Evolutionary conservation across 2,888 invertebrate species (phyloP).

Genomic region (Drosophila tanythrix): DNA sequence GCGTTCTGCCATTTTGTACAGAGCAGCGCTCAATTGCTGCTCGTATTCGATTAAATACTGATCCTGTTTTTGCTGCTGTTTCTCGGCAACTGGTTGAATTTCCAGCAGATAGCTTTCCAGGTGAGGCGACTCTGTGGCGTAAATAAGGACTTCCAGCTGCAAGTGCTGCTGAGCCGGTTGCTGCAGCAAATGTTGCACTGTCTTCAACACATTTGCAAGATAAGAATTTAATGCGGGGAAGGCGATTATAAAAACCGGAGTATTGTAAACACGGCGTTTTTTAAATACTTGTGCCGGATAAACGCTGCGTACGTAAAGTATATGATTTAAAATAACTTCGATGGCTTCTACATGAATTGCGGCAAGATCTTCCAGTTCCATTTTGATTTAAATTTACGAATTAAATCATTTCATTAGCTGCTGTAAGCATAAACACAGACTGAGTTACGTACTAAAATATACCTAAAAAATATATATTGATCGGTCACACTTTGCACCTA

Average conservation of each 20-base stretch:
- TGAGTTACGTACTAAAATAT: constrained; percentile 13
- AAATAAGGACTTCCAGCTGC: constrained; percentile 77
- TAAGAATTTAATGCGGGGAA: constrained; percentile 83
- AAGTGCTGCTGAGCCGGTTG: constrained; percentile 58
- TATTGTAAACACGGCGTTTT: constrained; percentile 81
- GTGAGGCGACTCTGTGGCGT: constrained; percentile 54
- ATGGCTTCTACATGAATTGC: constrained; percentile 82
- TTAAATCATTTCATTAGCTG: constrained; percentile 6
- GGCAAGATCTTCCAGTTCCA: constrained; percentile 44
- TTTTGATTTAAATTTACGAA: constrained; percentile 9
- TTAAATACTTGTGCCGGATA: constrained; percentile 83
- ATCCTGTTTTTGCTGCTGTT: constrained; percentile 49
- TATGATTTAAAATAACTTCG: constrained; percentile 82
- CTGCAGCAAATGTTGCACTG: constrained; percentile 69
- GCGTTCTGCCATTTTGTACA: constrained; percentile 78
- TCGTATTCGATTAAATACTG: constrained; percentile 81
- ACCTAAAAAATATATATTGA: background rate
- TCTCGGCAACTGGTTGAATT: constrained; percentile 13
- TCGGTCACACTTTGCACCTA: constrained; percentile 20
- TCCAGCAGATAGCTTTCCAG: constrained; percentile 67
- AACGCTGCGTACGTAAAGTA: constrained; percentile 80
- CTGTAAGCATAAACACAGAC: background rate
- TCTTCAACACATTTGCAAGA: constrained; percentile 71
- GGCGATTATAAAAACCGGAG: constrained; percentile 79
- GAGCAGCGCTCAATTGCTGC: constrained; percentile 76